Base-by-base conservation (phyloP, 2,113 vertebrate species). In the Cephalophus harveyi region DNA sequence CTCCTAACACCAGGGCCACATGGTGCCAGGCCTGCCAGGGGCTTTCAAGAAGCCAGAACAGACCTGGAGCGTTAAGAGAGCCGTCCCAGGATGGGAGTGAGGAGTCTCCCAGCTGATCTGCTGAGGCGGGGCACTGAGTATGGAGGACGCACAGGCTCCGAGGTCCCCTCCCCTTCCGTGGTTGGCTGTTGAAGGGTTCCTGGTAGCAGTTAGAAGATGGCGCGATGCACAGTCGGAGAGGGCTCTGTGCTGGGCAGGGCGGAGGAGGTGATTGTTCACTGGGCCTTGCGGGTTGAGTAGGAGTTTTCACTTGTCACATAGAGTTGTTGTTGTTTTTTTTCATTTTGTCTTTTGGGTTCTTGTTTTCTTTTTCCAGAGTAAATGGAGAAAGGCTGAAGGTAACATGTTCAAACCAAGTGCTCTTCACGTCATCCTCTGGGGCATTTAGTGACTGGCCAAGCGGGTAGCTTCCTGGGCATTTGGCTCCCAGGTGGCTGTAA, bases 181-280 rank as follows among this genome's bases (percentile, higher is more conserved):
- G 4, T 36, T 30, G 14, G 55, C 84, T 16, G 2, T 23, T 5
- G 46, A 43, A 52, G 6, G 17, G 84, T 27, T 15, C 16, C 46
- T 46, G 13, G 40, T 43, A 78, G 74, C 74, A 12, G 30, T 40
- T 21, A 30, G 46, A 1, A 5, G 23, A n/a, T 12, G 3, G 86
- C 0, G 0, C 0, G 0, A 17, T 15, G 33, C 40, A 10, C 8
- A 3, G 46, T 16, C 23, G 1, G 28, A 33, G 12, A 33, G 43
- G 19, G n/a, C 28, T 7, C 6, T 28, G 50, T 13, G 28, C 87
- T 13, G 43, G 11, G 88, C 46, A 2, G 16, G 54, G n/a, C 0
- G 0, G 25, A 28, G 52, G 27, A 6, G 4, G 57, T 3, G 28
- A 8, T 3, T 9, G 85, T 30, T 23, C 21, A 0, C 1, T 1